Percentiles rank a stretch among this genome's conserved stretches.
Conservation (phyloP, 2,888 invertebrate species). For the Acanthosepion lycidas region DNA sequence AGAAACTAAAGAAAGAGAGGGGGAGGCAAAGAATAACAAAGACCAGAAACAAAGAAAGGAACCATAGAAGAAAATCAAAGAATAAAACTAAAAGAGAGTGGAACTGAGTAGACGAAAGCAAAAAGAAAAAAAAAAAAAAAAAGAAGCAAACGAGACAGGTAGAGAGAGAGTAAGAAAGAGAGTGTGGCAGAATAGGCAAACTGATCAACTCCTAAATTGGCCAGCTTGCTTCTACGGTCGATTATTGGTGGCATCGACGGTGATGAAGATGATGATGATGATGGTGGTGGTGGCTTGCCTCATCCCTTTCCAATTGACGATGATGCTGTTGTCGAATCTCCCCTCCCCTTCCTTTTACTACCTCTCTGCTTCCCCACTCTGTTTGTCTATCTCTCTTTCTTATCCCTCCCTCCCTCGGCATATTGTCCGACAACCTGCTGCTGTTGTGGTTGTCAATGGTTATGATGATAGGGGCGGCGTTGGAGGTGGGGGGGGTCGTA, state of each 20-base stretch:
- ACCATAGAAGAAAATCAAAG: background rate
- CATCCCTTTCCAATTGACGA: background rate
- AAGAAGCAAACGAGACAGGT: background rate
- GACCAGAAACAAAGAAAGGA: too few species aligned
- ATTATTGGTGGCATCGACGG: too few species aligned
- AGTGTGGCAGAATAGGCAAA: too few species aligned
- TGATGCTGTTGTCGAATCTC: background rate
- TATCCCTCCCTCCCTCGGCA: background rate
- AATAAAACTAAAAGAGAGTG: background rate
- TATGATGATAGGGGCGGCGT: background rate
- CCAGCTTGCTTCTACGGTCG: too few species aligned
- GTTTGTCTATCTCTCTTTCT: background rate
- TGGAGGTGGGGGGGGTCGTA: background rate
- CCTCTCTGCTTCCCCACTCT: background rate
- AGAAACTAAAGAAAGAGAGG: too few species aligned
- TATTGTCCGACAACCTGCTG: constrained; percentile 33
- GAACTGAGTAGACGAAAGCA: background rate
- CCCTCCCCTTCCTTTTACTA: background rate
- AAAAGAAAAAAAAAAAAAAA: too few species aligned
- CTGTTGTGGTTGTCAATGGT: background rate
- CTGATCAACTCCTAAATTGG: too few species aligned
- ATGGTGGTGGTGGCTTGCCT: too few species aligned
- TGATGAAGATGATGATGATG: too few species aligned
- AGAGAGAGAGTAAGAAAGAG: constrained; percentile 35
- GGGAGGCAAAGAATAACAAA: too few species aligned